Conservation (phyloP, 2,113 vertebrate genomes). For the Damaliscus lunatus region DNA sequence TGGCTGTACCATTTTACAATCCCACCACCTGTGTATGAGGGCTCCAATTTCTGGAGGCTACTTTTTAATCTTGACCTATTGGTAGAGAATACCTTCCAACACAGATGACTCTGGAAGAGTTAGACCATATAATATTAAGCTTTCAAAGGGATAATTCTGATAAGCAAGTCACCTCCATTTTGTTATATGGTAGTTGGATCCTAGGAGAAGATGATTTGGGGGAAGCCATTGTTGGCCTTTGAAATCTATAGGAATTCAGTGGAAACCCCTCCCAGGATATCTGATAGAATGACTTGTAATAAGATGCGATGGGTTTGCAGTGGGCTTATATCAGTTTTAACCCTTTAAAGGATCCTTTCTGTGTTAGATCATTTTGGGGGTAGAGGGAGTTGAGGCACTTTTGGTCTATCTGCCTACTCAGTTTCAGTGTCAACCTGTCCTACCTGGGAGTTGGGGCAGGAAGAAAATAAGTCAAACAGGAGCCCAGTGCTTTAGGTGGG, state of each 20-base stretch:
- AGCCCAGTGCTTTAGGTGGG: neutral
- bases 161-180: neutral
- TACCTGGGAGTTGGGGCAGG: neutral
- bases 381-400: neutral
- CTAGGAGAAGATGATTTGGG: neutral
- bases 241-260: neutral
- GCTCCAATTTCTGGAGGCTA: neutral
- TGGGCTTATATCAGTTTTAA: neutral
- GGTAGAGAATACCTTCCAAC: neutral
- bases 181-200: neutral
- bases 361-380: neutral
- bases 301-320: neutral
- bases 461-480: conserved; percentile 19
- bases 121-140: neutral
- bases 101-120: neutral
- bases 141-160: conserved; percentile 33
- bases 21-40: neutral
- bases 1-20: neutral
- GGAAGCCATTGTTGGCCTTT: neutral
- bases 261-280: neutral
- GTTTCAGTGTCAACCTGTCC: neutral
- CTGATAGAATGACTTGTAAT: neutral
- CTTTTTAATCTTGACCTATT: neutral
- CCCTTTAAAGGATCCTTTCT: conserved; percentile 10
- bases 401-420: neutral